These are phyloP conservation scores for Rhagonycha fulva DNA, from an alignment of 2,888 invertebrate genomes.

Conservation along the genomic window DNA sequence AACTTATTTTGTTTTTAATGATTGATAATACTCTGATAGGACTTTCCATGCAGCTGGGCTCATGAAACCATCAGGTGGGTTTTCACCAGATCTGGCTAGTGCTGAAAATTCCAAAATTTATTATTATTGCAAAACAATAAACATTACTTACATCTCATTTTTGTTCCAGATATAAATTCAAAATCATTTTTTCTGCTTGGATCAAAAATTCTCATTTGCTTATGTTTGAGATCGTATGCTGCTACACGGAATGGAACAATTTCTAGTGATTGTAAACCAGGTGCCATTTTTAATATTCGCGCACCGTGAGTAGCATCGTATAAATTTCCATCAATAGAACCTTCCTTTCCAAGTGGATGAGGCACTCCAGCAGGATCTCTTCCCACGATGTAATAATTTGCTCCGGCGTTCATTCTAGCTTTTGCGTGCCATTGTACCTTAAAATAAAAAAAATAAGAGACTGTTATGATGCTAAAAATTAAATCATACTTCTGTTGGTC, in stretches of 20 bases:
- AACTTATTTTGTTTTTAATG: conserved; percentile 47
- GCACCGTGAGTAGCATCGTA: conserved; percentile 94
- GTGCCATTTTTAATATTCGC: conserved; percentile 89
- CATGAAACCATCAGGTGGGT: conserved; percentile 98
- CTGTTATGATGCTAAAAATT: background rate
- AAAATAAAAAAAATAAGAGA: background rate
- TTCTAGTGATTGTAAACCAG: conserved; percentile 90
- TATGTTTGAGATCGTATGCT: conserved; percentile 87
- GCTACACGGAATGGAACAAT: conserved; percentile 99
- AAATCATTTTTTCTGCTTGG: conserved; percentile 88
- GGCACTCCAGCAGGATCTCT: conserved; percentile 98
- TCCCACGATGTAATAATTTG: conserved; percentile 98
- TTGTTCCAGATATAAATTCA: conserved; percentile 95
- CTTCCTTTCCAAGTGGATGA: conserved; percentile 73
- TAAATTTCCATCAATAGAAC: conserved; percentile 76
- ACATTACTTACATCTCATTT: conserved; percentile 74
- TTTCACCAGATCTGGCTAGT: conserved; percentile 78
- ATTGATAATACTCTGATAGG: conserved; percentile 83
- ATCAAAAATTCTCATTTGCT: conserved; percentile 94
- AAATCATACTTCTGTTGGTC: conserved; percentile 79
- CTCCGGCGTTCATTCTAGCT: conserved; percentile 93
- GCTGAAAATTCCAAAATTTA: conserved; percentile 3
- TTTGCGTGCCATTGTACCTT: conserved; percentile 92
- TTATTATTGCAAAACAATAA: background rate
- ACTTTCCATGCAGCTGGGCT: conserved; percentile 94